Evolutionary conservation across 2,113 vertebrate species (phyloP), one percentile per base, ranked within the genome.

Genomic region (Callorhinus ursinus): DNA sequence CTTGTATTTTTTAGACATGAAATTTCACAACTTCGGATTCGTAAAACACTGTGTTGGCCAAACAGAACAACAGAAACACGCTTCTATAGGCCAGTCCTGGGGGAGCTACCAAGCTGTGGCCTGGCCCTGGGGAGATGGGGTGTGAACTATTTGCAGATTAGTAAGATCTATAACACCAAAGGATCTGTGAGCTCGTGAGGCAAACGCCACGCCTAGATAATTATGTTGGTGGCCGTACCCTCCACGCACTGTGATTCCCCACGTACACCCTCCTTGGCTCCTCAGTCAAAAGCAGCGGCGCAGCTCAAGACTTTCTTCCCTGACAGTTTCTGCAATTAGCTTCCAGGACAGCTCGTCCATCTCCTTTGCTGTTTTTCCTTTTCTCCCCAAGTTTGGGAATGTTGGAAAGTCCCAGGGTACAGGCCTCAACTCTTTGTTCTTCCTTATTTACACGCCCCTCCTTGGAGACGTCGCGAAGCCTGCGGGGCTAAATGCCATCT

Each of bases 221-320:
- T 67, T 39, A 7, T 11, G 8, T 4, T 55, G 72, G 33, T 7
- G 24, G 71, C 59, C 7, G 4, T 13, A 1, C 9, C 19, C 8
- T 46, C 31, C 5, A 0, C 0, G 18, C 33, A 3, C 53, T n/a
- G 0, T 14, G 31, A 7, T 53, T 76, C 61, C 13, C 36, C 6
- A 1, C 0, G 1, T 31, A 4, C 69, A 4, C 31, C 26, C 42
- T 15, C 55, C 31, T 36, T 63, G 59, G 28, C 33, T 79, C 11
- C 0, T 63, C 31, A 79, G 36, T 46, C 31, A 88, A 10, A 9
- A 14, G 15, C 28, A 1, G 13, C 74, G 36, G 16, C 65, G 69
- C 55, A 63, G 19, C 21, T 10, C 65, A 33, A 26, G 24, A 2
- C 14, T 14, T 81, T 61, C 21, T 39, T 79, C 31, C 49, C 46